Evolutionary conservation across 2,888 invertebrate species (phyloP).

Genomic region (Anthoptus insignis): DNA sequence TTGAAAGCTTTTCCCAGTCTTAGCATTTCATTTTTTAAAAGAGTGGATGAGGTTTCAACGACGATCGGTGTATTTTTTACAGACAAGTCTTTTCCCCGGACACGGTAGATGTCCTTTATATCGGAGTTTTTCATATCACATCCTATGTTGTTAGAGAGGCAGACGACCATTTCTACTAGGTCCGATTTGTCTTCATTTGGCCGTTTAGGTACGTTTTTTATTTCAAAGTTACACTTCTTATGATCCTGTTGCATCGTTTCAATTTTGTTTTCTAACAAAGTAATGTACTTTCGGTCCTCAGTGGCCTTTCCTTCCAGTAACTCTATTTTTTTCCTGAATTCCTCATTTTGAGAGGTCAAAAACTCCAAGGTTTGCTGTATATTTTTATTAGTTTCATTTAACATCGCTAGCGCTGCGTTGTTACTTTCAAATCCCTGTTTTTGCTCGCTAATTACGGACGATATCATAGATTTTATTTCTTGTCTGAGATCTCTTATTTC

Average conservation of each 20-base stretch:
- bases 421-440: background rate
- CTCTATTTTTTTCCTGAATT: background rate
- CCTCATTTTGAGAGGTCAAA: conserved; percentile 18
- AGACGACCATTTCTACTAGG: conserved; percentile 35
- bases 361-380: conserved; percentile 42
- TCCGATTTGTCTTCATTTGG: conserved; percentile 32
- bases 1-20: conserved; percentile 36
- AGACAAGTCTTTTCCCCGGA: conserved; percentile 4
- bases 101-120: conserved; percentile 45
- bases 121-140: conserved; percentile 22
- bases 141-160: conserved; percentile 27
- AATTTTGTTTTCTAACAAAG: conserved; percentile 38
- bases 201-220: conserved; percentile 43
- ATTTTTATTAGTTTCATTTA: conserved; percentile 36
- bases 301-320: background rate
- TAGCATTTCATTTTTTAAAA: conserved; percentile 40
- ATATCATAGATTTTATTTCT: conserved; percentile 32
- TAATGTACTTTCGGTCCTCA: conserved; percentile 37
- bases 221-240: conserved; percentile 40
- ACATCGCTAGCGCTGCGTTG: conserved; percentile 21
- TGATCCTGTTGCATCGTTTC: conserved; percentile 32
- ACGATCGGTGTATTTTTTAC: conserved; percentile 43
- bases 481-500: conserved; percentile 3
- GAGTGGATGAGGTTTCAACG: conserved; percentile 43
- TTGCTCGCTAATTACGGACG: conserved; percentile 7